Evolutionary conservation across 2,113 vertebrate genomes (phyloP).

Genomic region (Symphodus melops): DNA sequence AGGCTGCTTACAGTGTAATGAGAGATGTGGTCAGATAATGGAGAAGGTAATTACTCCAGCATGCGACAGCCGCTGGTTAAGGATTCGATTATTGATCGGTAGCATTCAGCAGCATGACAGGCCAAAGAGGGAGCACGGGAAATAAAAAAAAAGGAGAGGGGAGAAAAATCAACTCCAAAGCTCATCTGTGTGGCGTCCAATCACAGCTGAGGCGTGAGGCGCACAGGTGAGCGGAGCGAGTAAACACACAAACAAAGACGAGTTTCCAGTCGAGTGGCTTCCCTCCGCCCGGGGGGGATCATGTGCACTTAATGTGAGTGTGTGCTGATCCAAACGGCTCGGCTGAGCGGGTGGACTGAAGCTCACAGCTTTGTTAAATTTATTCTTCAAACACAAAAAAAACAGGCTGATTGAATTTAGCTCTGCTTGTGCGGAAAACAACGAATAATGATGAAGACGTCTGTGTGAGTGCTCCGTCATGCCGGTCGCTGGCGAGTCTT

Average conservation of each 20-base stretch:
- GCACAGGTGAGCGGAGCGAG: conserved; percentile 19
- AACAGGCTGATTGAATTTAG: conserved; percentile 1
- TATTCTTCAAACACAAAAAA: neutral
- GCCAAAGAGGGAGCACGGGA: neutral
- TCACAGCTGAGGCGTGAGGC: conserved; percentile 23
- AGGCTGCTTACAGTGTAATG: conserved; percentile 68
- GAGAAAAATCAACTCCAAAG: conserved; percentile 55
- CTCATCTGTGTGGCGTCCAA: conserved; percentile 31
- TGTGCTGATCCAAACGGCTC: conserved; percentile 22
- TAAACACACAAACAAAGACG: neutral
- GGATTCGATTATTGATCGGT: conserved; percentile 73
- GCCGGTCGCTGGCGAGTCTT: too few relatives aligned
- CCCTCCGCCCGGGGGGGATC: neutral
- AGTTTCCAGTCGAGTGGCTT: conserved; percentile 25
- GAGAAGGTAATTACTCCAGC: conserved; percentile 70
- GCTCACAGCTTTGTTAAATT: neutral
- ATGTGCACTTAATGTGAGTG: conserved; percentile 28
- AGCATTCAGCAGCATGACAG: conserved; percentile 42
- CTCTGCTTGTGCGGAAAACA: neutral
- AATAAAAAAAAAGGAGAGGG: conserved; percentile 34
- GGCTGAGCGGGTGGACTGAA: neutral
- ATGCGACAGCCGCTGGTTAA: conserved; percentile 60
- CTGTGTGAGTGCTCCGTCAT: too few relatives aligned
- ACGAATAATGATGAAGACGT: too few relatives aligned
- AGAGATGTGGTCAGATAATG: conserved; percentile 76